phyloP scores from a whole-genome alignment of 2,797 vertebrate genomes.

The Coregonus ussuriensis region DNA sequence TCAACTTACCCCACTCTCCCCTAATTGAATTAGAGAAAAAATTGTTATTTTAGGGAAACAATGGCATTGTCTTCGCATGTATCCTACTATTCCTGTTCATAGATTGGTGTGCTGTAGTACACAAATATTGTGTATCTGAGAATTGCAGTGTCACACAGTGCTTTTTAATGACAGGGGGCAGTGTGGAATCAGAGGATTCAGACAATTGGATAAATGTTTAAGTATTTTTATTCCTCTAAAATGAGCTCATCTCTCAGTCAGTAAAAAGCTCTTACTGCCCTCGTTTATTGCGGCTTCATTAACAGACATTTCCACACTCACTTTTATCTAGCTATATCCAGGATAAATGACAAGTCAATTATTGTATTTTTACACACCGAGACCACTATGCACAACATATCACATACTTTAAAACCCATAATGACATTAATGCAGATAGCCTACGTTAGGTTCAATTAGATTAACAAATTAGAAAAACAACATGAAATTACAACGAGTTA shows the following conservation, averaged over 20 bases:
- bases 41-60: neutral
- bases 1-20: neutral
- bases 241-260: conserved; percentile 38
- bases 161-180: conserved; percentile 54
- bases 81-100: neutral
- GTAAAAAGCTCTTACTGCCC: conserved; percentile 50
- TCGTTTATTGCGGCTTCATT: conserved; percentile 36
- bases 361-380: conserved; percentile 47
- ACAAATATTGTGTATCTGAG: neutral
- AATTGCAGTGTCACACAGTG: conserved; percentile 33
- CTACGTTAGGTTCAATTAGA: conserved; percentile 30
- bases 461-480: conserved; percentile 49
- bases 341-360: conserved; percentile 19
- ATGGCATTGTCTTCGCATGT: neutral
- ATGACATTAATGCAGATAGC: conserved; percentile 33
- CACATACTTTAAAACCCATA: conserved; percentile 9
- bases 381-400: conserved; percentile 32
- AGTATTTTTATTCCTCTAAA: conserved; percentile 70
- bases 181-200: conserved; percentile 60
- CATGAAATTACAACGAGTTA: conserved; percentile 15
- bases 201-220: conserved; percentile 54
- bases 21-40: neutral
- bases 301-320: conserved; percentile 58
- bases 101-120: neutral
- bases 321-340: conserved; percentile 42